These are phyloP conservation scores for Pinna nobilis DNA, from an alignment of 1,140 invertebrate genomes.

Conservation along the genomic window DNA sequence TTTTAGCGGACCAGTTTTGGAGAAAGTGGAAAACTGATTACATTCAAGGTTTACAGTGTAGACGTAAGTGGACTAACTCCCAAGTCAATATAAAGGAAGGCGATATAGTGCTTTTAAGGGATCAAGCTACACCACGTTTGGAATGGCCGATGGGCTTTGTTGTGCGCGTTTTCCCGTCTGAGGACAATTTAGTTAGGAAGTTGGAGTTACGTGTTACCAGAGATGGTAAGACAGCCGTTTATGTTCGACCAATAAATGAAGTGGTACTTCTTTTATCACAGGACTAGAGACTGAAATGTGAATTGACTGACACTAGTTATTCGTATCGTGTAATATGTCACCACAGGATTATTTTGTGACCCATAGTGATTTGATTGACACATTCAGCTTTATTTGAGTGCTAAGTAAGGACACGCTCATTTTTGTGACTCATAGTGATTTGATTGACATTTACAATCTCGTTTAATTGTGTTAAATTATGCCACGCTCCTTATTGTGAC, in stretches of 20 bases:
- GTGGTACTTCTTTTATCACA: background rate
- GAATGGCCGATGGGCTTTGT: conserved; percentile 20
- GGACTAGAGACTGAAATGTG: too few species aligned
- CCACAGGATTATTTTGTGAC: background rate
- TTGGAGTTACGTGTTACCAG: background rate
- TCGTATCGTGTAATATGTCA: background rate
- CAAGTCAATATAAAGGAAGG: background rate
- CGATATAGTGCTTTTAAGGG: conserved; percentile 11
- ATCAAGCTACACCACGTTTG: background rate
- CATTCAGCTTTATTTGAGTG: too few species aligned
- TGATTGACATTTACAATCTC: too few species aligned
- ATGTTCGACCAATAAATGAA: background rate
- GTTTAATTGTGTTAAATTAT: too few species aligned
- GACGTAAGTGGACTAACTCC: conserved; percentile 1
- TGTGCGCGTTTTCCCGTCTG: background rate
- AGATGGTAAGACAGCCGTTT: background rate
- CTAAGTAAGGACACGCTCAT: too few species aligned
- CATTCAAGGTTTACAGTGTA: background rate
- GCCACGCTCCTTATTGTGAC: too few species aligned
- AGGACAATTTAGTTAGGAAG: background rate
- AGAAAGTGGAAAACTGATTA: conserved; percentile 22
- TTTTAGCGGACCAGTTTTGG: conserved; percentile 23
- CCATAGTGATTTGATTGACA: too few species aligned
- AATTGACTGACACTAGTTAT: background rate
- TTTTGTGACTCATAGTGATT: too few species aligned